Conservation (phyloP, 2,888 invertebrate genomes). For the Cheilosia grossa region DNA sequence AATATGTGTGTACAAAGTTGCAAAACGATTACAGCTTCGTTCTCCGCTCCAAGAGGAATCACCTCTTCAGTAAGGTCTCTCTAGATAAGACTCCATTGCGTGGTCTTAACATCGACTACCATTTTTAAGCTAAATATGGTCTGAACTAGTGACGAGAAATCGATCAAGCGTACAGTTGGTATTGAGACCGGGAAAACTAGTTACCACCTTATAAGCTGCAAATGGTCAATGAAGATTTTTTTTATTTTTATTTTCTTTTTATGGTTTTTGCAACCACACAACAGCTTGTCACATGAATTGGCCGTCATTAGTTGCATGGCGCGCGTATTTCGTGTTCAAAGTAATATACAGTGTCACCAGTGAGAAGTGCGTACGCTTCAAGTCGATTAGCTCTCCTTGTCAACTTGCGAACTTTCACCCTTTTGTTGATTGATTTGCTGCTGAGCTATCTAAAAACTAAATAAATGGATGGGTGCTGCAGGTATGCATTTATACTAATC, state of each 20-base stretch:
- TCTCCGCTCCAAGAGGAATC: not conserved
- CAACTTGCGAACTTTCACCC: constrained; percentile 60
- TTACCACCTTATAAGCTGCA: constrained; percentile 10
- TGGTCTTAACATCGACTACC: constrained; percentile 6
- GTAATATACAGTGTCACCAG: not conserved
- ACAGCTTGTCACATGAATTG: constrained; percentile 24
- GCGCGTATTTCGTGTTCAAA: constrained; percentile 7
- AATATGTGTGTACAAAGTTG: not conserved
- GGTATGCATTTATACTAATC: too few species aligned
- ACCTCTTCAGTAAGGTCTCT: not conserved
- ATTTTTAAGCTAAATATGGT: constrained; percentile 7
- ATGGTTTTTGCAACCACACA: not conserved
- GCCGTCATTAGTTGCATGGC: constrained; percentile 2
- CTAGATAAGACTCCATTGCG: not conserved
- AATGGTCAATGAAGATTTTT: constrained; percentile 21
- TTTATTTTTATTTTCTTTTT: not conserved
- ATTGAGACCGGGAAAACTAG: constrained; percentile 10
- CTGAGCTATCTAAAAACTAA: not conserved
- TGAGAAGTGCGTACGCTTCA: not conserved
- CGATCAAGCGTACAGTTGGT: not conserved
- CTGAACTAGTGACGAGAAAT: constrained; percentile 22
- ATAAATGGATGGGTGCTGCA: not conserved
- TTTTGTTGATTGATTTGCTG: constrained; percentile 49
- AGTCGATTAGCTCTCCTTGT: constrained; percentile 14
- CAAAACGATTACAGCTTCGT: not conserved